These are phyloP conservation scores for Heterotilapia buettikoferi DNA, from an alignment of 2,113 vertebrate species.

Conservation along the genomic window DNA sequence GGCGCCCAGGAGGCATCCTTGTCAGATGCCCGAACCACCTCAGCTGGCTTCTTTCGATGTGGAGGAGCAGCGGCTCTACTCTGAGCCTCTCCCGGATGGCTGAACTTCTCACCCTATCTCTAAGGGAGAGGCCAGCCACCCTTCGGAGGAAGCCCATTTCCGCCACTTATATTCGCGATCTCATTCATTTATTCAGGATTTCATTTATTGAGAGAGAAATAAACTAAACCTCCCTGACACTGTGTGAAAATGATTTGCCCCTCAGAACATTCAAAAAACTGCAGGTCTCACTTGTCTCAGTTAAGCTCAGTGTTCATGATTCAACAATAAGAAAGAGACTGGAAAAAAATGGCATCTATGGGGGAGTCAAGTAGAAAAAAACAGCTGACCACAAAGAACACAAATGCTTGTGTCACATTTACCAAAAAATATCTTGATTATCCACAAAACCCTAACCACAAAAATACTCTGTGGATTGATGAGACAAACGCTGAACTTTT, in stretches of 20 bases:
- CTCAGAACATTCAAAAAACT: not conserved
- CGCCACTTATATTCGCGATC: not conserved
- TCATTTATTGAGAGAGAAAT: not conserved
- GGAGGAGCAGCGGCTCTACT: too few species aligned
- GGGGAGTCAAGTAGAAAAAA: not conserved
- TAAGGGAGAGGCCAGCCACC: not conserved
- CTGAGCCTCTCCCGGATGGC: rapidly evolving
- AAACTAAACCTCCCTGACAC: not conserved
- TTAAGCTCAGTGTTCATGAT: not conserved
- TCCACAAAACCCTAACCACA: not conserved
- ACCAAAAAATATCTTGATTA: not conserved
- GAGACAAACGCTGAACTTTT: not conserved
- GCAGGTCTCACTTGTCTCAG: not conserved
- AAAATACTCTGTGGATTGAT: not conserved
- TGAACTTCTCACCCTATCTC: not conserved
- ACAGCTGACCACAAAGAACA: not conserved
- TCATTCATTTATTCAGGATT: not conserved
- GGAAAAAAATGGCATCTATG: not conserved
- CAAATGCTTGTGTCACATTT: not conserved
- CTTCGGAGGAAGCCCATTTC: not conserved
- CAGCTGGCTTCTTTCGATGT: too few species aligned
- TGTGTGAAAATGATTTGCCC: not conserved
- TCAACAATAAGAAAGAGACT: not conserved
- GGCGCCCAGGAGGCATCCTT: too few species aligned
- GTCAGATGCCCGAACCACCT: too few species aligned